phyloP scores from a whole-genome alignment of 2,888 invertebrate genomes.

The Nomada hirtipes region DNA sequence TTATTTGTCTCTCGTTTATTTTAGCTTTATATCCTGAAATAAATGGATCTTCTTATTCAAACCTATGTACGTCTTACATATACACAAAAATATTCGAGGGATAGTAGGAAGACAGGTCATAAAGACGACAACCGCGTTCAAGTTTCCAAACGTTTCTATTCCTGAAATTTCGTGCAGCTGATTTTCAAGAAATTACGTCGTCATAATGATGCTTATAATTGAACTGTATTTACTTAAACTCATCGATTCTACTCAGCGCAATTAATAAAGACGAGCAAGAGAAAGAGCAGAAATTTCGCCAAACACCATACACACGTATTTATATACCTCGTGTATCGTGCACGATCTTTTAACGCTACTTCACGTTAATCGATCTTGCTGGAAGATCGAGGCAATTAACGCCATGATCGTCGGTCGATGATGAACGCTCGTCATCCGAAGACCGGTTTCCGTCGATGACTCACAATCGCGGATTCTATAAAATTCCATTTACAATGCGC shows the following conservation, averaged over 20 bases:
- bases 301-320: not conserved
- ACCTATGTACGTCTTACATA: too few species aligned
- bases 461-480: conserved; percentile 26
- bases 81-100: not conserved
- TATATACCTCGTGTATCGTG: not conserved
- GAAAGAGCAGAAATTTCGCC: not conserved
- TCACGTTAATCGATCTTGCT: conserved; percentile 23
- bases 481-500: conserved; percentile 22
- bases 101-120: too few species aligned
- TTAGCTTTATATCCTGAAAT: too few species aligned
- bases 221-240: not conserved
- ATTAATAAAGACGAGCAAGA: not conserved
- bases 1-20: too few species aligned
- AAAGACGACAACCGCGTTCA: too few species aligned
- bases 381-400: conserved; percentile 36
- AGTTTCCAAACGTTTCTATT: too few species aligned
- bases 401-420: conserved; percentile 10
- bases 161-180: too few species aligned
- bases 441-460: conserved; percentile 42
- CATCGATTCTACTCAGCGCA: not conserved
- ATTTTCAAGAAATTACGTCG: not conserved
- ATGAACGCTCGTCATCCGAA: conserved; percentile 25
- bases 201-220: not conserved
- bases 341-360: not conserved
- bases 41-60: too few species aligned